Evolutionary conservation across 2,113 vertebrate species (phyloP), one percentile per base, ranked within the genome.

Genomic region (Salvelinus fontinalis): DNA sequence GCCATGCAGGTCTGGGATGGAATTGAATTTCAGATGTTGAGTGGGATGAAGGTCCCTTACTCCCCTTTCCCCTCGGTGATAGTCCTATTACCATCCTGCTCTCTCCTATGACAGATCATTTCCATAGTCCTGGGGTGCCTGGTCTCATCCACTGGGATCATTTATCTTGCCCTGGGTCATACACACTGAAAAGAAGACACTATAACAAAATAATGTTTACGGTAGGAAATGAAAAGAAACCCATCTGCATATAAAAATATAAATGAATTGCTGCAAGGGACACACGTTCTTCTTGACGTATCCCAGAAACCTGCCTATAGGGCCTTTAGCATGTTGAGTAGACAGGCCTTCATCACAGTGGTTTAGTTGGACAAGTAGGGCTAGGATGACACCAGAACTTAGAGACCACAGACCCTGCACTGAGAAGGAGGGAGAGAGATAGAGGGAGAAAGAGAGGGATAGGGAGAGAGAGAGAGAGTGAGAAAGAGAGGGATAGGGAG

Each of bases 1-100:
- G 54, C 34, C 6, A 5, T 18, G 51, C 51, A 8, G 4, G 68
- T 27, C 59, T n/a, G 6, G 31, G 57, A 12, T 29, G 18, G 31
- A 57, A 68, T 49, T 76, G 75, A 73, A 83, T 22, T 83, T 78
- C 70, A 79, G 34, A 84, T 79, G 39, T 44, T 44, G 39, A 44
- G 8, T 44, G 31, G 75, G 70, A 39, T 54, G 54, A 31, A 31
- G 26, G 20, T 31, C n/a, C 26, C 71, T 20, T n/a, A 6, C 22
- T 65, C n/a, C 13, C 12, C 48, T 16, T n/a, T 26, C 22, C 48
- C 49, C 26, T 14, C 54, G 20, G 54, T 57, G 54, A 57, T 14
- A 57, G 54, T 20, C 54, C 5, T 57, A 20, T 57, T 20, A 20
- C 18, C 18, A 20, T 20, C 5, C 20, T 26, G 26, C 20, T 24